phyloP scores from a whole-genome alignment of 2,888 invertebrate species.

The Nesidiocoris tenuis region DNA sequence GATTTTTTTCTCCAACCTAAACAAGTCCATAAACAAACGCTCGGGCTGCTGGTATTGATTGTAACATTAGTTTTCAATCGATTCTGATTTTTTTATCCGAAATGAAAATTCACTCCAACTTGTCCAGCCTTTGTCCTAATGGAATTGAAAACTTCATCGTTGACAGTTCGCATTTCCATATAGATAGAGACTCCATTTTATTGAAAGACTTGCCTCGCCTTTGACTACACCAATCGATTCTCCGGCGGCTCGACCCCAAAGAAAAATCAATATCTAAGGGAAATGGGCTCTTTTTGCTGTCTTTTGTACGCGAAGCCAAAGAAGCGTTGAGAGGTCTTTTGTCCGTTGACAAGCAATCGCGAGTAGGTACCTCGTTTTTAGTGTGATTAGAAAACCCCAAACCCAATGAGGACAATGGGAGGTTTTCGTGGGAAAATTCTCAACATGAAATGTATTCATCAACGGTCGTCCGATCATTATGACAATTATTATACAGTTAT shows the following conservation, averaged over 20 bases:
- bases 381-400: not conserved
- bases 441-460: not conserved
- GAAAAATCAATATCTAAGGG: not conserved
- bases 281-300: not conserved
- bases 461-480: not conserved
- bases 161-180: not conserved
- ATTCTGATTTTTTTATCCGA: too few species aligned
- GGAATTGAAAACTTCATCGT: not conserved
- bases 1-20: too few species aligned
- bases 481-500: not conserved
- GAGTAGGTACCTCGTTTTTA: not conserved
- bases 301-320: not conserved
- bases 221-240: not conserved
- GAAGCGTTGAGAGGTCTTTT: slow-evolving; percentile 5
- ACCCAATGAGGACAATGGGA: not conserved
- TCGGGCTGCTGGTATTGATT: too few species aligned
- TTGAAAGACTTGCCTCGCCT: not conserved
- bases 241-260: not conserved
- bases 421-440: not conserved
- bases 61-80: too few species aligned
- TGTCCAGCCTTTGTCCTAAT: not conserved
- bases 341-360: not conserved
- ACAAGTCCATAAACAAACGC: too few species aligned
- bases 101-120: not conserved
- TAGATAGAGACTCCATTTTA: not conserved